A percentile compares a stretch with the other conserved stretches of the same genome.
phyloP scores from a whole-genome alignment of 2,888 invertebrate species.

The Cosmopolites sordidus region DNA sequence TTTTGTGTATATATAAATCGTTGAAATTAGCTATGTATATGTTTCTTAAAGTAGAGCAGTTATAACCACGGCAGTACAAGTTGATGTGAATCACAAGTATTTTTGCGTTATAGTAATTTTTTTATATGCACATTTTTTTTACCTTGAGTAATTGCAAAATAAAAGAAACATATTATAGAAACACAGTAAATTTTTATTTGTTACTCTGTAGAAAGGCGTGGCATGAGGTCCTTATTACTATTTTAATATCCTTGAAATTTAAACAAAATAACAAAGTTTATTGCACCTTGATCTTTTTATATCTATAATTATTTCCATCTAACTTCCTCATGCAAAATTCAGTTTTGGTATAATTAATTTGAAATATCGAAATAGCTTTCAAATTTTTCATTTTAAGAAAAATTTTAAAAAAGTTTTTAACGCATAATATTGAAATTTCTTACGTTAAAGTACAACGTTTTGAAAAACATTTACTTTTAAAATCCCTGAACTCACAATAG shows the following conservation, averaged over 20 bases:
- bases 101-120: background rate
- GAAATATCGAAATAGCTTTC: background rate
- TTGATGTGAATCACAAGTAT: slow-evolving; percentile 1
- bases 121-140: background rate
- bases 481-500: too few relatives aligned
- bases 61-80: slow-evolving; percentile 20
- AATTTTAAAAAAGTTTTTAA: background rate
- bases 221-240: background rate
- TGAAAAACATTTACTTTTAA: too few relatives aligned
- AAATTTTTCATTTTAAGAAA: background rate
- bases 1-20: slow-evolving; percentile 14
- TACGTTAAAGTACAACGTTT: too few relatives aligned
- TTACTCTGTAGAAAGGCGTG: background rate
- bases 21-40: slow-evolving; percentile 7
- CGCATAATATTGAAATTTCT: too few relatives aligned
- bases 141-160: background rate
- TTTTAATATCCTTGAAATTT: too few relatives aligned
- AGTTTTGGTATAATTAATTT: too few relatives aligned
- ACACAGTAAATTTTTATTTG: slow-evolving; percentile 1
- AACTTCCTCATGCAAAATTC: too few relatives aligned
- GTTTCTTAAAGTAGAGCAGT: slow-evolving; percentile 9
- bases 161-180: background rate
- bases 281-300: too few relatives aligned
- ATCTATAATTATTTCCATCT: too few relatives aligned
- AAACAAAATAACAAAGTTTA: too few relatives aligned